Percentiles rank a stretch among this genome's conserved stretches.
Conservation (phyloP, 1,140 invertebrate species). For the Acyrthosiphon pisum region DNA sequence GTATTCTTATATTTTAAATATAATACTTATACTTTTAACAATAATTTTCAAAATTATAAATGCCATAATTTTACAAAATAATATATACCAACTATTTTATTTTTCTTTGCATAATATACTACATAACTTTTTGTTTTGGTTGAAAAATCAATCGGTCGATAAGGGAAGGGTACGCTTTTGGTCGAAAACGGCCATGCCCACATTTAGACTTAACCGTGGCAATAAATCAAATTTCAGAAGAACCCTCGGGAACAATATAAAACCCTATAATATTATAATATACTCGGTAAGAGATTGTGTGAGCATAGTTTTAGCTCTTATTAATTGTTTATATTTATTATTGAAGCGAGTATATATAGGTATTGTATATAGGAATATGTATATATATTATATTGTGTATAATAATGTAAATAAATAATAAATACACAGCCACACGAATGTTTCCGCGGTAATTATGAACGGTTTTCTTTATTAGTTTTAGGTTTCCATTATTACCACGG, state of each 20-base stretch:
- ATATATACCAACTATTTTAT: too few relatives aligned
- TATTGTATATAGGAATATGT: neutral
- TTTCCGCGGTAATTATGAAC: neutral
- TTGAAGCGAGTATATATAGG: neutral
- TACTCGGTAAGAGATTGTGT: neutral
- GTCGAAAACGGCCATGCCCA: too few relatives aligned
- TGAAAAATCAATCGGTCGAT: too few relatives aligned
- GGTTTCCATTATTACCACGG: neutral
- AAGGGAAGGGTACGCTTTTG: too few relatives aligned
- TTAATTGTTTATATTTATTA: neutral
- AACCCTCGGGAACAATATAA: slow-evolving; percentile 9
- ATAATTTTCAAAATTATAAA: too few relatives aligned
- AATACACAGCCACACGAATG: neutral
- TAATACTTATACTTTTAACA: too few relatives aligned
- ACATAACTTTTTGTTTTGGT: too few relatives aligned
- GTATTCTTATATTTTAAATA: too few relatives aligned
- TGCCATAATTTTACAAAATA: too few relatives aligned
- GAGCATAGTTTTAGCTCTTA: neutral
- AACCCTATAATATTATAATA: neutral
- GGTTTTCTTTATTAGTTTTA: slow-evolving; percentile 34
- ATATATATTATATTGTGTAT: neutral
- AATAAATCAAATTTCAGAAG: neutral
- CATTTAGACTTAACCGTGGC: neutral
- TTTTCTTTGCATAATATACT: too few relatives aligned
- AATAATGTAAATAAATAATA: neutral